Evolutionary conservation across 2,113 vertebrate genomes (phyloP).

Genomic region (zebrafish (Danio rerio)): DNA sequence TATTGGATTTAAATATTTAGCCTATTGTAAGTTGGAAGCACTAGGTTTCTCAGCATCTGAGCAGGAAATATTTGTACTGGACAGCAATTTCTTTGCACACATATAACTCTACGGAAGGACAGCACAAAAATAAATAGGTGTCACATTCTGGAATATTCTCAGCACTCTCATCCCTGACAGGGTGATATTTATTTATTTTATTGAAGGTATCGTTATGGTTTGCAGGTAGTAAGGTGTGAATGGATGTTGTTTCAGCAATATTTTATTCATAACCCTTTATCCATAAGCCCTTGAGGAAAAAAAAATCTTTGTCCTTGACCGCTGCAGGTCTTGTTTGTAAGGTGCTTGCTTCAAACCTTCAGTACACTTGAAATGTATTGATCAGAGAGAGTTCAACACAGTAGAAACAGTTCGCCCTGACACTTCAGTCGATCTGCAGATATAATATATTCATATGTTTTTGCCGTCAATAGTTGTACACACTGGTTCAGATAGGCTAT

Average conservation of each 20-base stretch:
- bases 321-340: slow-evolving; percentile 10
- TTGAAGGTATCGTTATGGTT: background rate
- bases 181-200: background rate
- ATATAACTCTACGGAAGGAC: background rate
- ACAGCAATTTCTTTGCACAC: background rate
- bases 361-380: slow-evolving; percentile 29
- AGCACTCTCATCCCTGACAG: background rate
- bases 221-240: slow-evolving; percentile 15
- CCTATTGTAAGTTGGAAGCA: background rate
- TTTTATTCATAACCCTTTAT: slow-evolving; percentile 18
- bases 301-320: slow-evolving; percentile 30
- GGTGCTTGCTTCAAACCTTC: slow-evolving; percentile 13
- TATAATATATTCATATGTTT: background rate
- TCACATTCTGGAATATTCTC: background rate
- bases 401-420: background rate
- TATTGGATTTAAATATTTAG: background rate
- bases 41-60: background rate
- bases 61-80: background rate
- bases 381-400: slow-evolving; percentile 2
- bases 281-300: background rate
- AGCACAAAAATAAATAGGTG: background rate
- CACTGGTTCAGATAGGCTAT: background rate
- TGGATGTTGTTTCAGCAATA: slow-evolving; percentile 25
- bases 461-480: background rate
- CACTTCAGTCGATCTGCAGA: background rate